A percentile compares a stretch with the other conserved stretches of the same genome.
Conservation (phyloP, 1,140 invertebrate species). For the Trichoplusia ni region DNA sequence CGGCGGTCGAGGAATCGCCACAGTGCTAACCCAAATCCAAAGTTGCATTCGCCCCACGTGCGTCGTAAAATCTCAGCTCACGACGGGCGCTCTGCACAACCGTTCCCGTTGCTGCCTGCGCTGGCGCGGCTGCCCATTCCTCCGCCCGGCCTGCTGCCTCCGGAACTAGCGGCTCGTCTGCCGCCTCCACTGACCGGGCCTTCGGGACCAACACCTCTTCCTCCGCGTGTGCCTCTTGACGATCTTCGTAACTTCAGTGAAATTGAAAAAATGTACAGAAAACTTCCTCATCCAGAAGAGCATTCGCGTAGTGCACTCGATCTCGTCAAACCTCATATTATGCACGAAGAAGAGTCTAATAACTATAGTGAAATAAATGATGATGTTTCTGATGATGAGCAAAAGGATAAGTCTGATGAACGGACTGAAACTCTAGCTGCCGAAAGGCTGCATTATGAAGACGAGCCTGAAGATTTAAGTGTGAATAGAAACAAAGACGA, state of each 20-base stretch:
- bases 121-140: constrained; percentile 78
- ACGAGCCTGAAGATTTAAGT: constrained; percentile 86
- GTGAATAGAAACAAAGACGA: constrained; percentile 85
- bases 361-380: constrained; percentile 70
- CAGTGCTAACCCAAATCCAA: constrained; percentile 99
- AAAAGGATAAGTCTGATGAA: constrained; percentile 56
- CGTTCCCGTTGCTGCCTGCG: constrained; percentile 88
- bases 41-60: constrained; percentile 97
- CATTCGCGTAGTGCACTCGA: constrained; percentile 62
- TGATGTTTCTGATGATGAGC: constrained; percentile 73
- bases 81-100: constrained; percentile 93
- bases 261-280: constrained; percentile 81
- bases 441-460: constrained; percentile 66
- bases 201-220: constrained; percentile 84
- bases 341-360: constrained; percentile 60
- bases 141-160: constrained; percentile 72
- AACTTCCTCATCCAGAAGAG: constrained; percentile 66
- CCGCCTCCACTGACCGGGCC: constrained; percentile 83
- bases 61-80: constrained; percentile 95
- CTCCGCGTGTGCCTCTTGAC: constrained; percentile 80
- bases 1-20: constrained; percentile 88
- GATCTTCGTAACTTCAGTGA: constrained; percentile 80
- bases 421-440: constrained; percentile 43
- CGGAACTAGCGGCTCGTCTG: constrained; percentile 81
- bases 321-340: constrained; percentile 54